A percentile compares a stretch with the other conserved stretches of the same genome.
Conservation (phyloP, 2,113 vertebrate genomes). For the Chlorodrepanis virens region DNA sequence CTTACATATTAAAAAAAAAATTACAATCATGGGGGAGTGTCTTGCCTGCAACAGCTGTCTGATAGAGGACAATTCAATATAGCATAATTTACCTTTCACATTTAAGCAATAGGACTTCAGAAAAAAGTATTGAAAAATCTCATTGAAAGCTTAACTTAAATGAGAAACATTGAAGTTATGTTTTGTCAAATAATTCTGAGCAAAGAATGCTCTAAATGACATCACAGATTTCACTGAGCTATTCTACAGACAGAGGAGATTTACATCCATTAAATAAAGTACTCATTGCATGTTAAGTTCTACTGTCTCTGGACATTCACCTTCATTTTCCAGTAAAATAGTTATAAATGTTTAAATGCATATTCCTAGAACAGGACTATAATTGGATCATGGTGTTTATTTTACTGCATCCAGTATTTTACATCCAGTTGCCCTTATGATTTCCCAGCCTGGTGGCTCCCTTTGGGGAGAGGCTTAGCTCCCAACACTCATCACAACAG, state of each 20-base stretch:
- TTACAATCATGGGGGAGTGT: not conserved
- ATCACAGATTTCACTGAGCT: not conserved
- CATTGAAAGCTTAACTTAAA: not conserved
- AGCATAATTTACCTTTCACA: not conserved
- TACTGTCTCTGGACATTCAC: not conserved
- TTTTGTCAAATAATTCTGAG: not conserved
- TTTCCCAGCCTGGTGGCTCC: not conserved
- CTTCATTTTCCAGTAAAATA: not conserved
- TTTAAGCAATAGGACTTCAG: not conserved
- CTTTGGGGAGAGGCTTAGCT: not conserved
- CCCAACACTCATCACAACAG: not conserved
- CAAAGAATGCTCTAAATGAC: not conserved
- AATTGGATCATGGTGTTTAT: not conserved
- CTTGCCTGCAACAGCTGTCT: not conserved
- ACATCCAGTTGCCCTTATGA: not conserved
- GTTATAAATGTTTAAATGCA: not conserved
- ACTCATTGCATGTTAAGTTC: not conserved
- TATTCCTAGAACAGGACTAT: not conserved
- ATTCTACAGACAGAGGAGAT: not conserved
- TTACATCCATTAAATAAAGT: not conserved
- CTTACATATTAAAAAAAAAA: not conserved
- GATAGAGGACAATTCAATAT: not conserved
- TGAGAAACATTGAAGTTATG: not conserved
- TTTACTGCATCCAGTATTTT: not conserved
- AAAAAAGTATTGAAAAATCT: not conserved